phyloP scores from a whole-genome alignment of 2,888 invertebrate genomes.

The Horisme vitalbata region DNA sequence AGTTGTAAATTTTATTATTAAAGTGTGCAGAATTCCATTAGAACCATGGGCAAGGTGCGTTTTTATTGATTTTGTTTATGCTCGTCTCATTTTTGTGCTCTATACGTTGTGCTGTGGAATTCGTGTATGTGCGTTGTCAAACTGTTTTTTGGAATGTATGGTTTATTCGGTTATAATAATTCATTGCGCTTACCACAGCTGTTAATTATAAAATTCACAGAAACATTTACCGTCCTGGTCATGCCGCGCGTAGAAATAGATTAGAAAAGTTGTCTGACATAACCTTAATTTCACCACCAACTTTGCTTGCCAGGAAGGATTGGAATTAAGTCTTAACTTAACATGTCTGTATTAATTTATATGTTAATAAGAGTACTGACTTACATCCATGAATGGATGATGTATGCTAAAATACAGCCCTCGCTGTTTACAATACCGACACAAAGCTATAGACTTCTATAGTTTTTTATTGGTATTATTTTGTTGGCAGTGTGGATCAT shows the following conservation, averaged over 20 bases:
- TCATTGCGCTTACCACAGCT: neutral
- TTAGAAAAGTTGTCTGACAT: constrained; percentile 18
- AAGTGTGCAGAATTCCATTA: constrained; percentile 15
- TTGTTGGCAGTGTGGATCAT: too few relatives aligned
- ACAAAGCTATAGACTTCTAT: too few relatives aligned
- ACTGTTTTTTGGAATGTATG: neutral
- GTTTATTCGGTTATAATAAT: neutral
- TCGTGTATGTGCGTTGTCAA: constrained; percentile 5
- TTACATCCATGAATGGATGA: too few relatives aligned
- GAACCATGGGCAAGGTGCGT: constrained; percentile 32
- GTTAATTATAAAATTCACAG: too few relatives aligned
- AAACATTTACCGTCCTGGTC: neutral
- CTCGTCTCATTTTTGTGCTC: neutral
- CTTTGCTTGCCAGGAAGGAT: neutral
- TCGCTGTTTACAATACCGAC: too few relatives aligned
- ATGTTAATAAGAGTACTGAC: too few relatives aligned
- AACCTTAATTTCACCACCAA: constrained; percentile 42
- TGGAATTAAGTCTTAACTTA: too few relatives aligned
- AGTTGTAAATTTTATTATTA: constrained; percentile 34
- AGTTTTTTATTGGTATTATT: too few relatives aligned
- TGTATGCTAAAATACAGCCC: too few relatives aligned
- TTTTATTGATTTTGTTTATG: constrained; percentile 24
- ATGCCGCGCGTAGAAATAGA: neutral
- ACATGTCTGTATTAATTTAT: too few relatives aligned
- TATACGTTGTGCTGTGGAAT: constrained; percentile 16